phyloP scores from a whole-genome alignment of 2,113 vertebrate genomes.

The Archilochus colubris region DNA sequence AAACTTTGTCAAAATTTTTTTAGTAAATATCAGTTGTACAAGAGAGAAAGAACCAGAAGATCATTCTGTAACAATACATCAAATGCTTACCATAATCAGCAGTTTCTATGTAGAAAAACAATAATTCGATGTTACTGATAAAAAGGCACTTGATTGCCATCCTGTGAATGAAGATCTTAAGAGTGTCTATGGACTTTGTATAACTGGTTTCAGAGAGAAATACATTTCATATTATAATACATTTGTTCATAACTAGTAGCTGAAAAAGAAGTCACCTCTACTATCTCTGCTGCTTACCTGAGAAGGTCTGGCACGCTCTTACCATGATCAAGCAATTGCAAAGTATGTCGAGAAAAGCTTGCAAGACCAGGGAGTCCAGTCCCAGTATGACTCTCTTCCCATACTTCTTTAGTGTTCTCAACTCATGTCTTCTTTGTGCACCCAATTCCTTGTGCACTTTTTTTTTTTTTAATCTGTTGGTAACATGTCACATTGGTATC shows the following conservation, averaged over 20 bases:
- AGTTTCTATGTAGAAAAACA: neutral
- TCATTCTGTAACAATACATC: neutral
- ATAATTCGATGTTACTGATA: neutral
- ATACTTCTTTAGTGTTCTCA: neutral
- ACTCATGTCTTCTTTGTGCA: neutral
- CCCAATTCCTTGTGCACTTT: neutral
- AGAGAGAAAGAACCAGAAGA: neutral
- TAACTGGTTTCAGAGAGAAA: neutral
- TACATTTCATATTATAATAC: neutral
- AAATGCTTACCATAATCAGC: neutral
- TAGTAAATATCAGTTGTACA: neutral
- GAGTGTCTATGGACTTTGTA: neutral
- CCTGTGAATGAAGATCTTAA: neutral
- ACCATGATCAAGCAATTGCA: neutral
- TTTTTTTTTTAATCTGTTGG: conserved; percentile 3
- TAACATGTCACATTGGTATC: conserved; percentile 16
- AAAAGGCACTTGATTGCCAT: neutral
- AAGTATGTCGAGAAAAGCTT: neutral
- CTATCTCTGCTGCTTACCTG: conserved; percentile 41
- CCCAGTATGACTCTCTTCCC: neutral
- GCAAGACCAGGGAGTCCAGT: conserved; percentile 5
- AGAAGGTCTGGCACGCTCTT: conserved; percentile 11
- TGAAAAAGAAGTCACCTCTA: neutral
- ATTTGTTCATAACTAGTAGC: neutral
- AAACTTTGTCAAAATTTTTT: neutral